Evolutionary conservation across 2,888 invertebrate genomes (phyloP).

Genomic region (Ectropis crepuscularia): DNA sequence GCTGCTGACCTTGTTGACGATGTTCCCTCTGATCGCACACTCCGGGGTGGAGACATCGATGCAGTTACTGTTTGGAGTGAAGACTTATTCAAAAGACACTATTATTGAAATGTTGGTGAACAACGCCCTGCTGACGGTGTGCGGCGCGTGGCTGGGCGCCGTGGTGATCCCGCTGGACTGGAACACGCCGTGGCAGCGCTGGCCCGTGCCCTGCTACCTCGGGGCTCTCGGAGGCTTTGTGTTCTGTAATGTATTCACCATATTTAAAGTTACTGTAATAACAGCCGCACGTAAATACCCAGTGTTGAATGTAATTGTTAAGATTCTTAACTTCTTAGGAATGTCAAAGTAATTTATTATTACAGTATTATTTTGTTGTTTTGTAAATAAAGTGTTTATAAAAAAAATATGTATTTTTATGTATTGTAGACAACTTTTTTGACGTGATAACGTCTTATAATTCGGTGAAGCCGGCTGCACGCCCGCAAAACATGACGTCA

Average conservation of each 20-base stretch:
- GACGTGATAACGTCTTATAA: too few relatives aligned
- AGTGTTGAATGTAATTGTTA: constrained; percentile 59
- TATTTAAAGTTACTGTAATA: constrained; percentile 71
- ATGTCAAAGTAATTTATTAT: constrained; percentile 55
- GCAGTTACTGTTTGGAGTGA: constrained; percentile 81
- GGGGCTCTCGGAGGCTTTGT: constrained; percentile 88
- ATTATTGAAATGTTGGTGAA: constrained; percentile 84
- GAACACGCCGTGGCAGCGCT: constrained; percentile 95
- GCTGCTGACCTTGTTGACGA: constrained; percentile 85
- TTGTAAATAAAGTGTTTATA: constrained; percentile 1
- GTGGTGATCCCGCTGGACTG: constrained; percentile 95
- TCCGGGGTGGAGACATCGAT: constrained; percentile 85
- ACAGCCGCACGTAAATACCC: constrained; percentile 71
- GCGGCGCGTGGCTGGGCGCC: constrained; percentile 94
- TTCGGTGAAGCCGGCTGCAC: too few relatives aligned
- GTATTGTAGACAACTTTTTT: neutral
- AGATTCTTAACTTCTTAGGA: constrained; percentile 60
- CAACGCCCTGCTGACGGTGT: constrained; percentile 84
- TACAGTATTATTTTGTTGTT: constrained; percentile 14
- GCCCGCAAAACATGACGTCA: too few relatives aligned
- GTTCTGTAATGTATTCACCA: constrained; percentile 82
- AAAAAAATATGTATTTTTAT: too few relatives aligned
- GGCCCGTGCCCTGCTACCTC: constrained; percentile 89
- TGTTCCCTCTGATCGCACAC: constrained; percentile 86
- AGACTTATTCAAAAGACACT: constrained; percentile 77